Evolutionary conservation across 2,113 vertebrate species (phyloP).

Genomic region (Rhynchomys soricoides): DNA sequence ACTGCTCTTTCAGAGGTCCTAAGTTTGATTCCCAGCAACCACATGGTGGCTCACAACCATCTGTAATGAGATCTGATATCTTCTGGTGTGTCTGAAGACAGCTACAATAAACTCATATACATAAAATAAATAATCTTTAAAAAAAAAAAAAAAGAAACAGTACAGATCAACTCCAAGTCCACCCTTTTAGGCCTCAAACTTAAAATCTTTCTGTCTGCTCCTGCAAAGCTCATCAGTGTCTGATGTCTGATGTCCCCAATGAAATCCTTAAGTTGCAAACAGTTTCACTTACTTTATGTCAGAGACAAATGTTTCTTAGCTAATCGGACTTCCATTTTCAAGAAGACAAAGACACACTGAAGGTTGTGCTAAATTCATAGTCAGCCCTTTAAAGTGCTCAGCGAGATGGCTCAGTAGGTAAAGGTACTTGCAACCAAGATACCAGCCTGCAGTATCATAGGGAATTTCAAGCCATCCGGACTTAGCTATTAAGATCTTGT

Average conservation of each 20-base stretch:
- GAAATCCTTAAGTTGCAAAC: not conserved
- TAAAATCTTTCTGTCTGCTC: not conserved
- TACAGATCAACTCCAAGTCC: not conserved
- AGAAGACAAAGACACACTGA: not conserved
- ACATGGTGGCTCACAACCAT: too few relatives aligned
- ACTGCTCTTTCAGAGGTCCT: too few relatives aligned
- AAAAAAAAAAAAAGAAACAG: too few relatives aligned
- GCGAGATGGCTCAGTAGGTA: not conserved
- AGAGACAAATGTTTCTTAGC: not conserved
- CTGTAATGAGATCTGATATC: too few relatives aligned
- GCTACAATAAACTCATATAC: too few relatives aligned
- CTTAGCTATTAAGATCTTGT: not conserved
- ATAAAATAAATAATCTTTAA: too few relatives aligned
- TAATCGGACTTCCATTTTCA: not conserved
- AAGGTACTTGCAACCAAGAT: not conserved
- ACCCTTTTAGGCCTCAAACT: not conserved
- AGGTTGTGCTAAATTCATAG: not conserved
- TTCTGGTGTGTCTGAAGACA: too few relatives aligned
- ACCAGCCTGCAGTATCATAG: not conserved
- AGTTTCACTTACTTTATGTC: slow-evolving; percentile 28
- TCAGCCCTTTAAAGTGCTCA: not conserved
- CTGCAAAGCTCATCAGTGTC: not conserved
- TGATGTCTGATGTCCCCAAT: not conserved
- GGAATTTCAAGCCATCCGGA: not conserved
- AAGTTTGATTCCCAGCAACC: too few relatives aligned